Conservation (phyloP, 2,888 invertebrate species). For the Anagyrus pseudococci region DNA sequence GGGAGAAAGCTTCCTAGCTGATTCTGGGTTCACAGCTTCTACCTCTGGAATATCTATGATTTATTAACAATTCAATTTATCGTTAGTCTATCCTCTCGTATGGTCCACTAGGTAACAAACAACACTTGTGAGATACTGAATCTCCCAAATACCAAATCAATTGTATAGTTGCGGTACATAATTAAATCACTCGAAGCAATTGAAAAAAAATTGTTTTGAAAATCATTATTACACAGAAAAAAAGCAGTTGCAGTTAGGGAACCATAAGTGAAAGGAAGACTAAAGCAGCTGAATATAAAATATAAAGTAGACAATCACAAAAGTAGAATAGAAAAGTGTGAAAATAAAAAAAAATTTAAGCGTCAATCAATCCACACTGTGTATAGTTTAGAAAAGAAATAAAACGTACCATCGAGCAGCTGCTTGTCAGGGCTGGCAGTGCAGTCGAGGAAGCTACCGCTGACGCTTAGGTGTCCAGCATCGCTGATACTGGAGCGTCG, state of each 20-base stretch:
- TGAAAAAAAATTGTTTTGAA: conserved; percentile 1
- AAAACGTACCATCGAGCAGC: conserved; percentile 53
- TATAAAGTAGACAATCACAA: neutral
- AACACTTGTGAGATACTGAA: too few species aligned
- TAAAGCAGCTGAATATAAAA: neutral
- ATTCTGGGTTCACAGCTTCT: conserved; percentile 68
- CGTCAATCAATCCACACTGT: too few species aligned
- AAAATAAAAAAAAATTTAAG: neutral
- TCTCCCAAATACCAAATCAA: too few species aligned
- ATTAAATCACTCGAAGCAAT: neutral
- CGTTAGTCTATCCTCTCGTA: conserved; percentile 50
- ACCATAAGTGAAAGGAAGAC: conserved; percentile 50
- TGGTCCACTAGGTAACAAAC: conserved; percentile 43
- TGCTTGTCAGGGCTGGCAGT: conserved; percentile 82
- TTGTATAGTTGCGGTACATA: neutral
- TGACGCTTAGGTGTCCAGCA: conserved; percentile 82
- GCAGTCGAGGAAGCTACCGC: conserved; percentile 88
- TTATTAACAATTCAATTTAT: conserved; percentile 45
- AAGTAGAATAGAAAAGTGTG: neutral
- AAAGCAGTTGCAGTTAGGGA: conserved; percentile 29
- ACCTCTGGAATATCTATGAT: conserved; percentile 61
- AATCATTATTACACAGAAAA: neutral
- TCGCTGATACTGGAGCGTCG: conserved; percentile 87
- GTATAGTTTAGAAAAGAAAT: too few species aligned
- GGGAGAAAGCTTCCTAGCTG: conserved; percentile 74